Conservation (phyloP, 2,797 vertebrate genomes). For the Podarcis siculus region DNA sequence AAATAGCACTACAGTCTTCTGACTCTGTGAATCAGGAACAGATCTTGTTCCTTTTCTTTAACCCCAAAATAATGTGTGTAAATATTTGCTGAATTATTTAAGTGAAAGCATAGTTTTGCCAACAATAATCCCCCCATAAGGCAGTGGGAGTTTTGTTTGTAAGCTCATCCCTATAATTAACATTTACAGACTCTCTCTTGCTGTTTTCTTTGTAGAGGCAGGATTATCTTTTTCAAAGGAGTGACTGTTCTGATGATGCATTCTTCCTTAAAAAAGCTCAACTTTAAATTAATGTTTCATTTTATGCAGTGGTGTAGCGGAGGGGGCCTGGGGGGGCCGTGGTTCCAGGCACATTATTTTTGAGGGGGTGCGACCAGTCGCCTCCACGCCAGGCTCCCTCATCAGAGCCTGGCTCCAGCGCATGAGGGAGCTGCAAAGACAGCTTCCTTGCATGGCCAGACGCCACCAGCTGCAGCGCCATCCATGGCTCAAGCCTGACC, state of each 20-base stretch:
- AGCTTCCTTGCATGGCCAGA: no score
- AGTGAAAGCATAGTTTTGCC: conserved; percentile 12
- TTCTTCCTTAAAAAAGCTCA: not conserved
- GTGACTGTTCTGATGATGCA: not conserved
- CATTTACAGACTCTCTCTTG: not conserved
- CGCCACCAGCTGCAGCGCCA: no score
- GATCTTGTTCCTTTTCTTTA: not conserved
- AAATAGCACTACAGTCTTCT: not conserved
- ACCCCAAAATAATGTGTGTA: not conserved
- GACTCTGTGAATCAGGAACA: not conserved
- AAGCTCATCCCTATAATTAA: not conserved
- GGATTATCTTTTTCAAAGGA: not conserved
- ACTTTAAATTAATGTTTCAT: not conserved
- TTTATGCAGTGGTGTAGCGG: no score
- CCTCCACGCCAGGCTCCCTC: no score
- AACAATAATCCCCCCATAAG: not conserved
- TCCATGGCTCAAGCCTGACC: no score
- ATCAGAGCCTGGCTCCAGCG: no score
- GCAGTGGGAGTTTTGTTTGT: not conserved
- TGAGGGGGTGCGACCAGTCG: no score
- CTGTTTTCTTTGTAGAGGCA: not conserved
- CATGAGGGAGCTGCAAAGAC: no score
- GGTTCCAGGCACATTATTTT: no score
- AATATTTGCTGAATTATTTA: not conserved
- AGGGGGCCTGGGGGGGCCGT: no score